phyloP scores from a whole-genome alignment of 2,888 invertebrate genomes.

The Bruchidius siliquastri region DNA sequence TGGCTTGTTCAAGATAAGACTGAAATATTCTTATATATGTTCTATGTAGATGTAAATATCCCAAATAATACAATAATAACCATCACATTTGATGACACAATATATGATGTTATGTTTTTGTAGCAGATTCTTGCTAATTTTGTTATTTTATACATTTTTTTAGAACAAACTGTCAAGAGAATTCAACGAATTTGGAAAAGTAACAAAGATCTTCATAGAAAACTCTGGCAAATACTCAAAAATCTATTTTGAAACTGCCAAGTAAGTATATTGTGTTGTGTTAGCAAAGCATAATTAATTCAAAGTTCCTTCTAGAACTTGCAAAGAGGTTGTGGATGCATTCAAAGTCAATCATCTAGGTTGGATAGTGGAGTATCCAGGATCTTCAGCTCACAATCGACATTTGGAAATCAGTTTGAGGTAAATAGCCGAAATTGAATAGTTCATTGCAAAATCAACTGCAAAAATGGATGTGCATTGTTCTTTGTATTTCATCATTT shows the following conservation, averaged over 20 bases:
- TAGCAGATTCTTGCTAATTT: too few relatives aligned
- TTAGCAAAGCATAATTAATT: neutral
- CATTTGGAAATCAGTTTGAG: neutral
- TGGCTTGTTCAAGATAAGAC: too few relatives aligned
- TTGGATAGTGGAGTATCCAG: slow-evolving; percentile 8
- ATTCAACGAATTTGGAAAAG: slow-evolving; percentile 25
- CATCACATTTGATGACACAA: too few relatives aligned
- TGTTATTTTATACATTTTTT: too few relatives aligned
- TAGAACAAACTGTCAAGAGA: slow-evolving; percentile 16
- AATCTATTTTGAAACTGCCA: slow-evolving; percentile 20
- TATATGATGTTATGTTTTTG: too few relatives aligned
- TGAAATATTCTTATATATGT: too few relatives aligned
- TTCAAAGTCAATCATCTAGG: slow-evolving; percentile 11
- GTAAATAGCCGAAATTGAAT: neutral
- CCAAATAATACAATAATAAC: too few relatives aligned
- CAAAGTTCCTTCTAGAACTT: slow-evolving; percentile 6
- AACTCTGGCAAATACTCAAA: slow-evolving; percentile 17
- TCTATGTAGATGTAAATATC: too few relatives aligned
- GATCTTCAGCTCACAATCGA: slow-evolving; percentile 1
- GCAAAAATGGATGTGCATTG: too few relatives aligned
- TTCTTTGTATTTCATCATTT: too few relatives aligned
- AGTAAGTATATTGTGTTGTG: slow-evolving; percentile 23
- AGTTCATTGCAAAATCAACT: too few relatives aligned
- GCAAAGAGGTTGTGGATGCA: slow-evolving; percentile 1
- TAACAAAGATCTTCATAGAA: slow-evolving; percentile 25